Conservation (phyloP, 92 coral and sea anemone species). For the Desmophyllum pertusum region DNA sequence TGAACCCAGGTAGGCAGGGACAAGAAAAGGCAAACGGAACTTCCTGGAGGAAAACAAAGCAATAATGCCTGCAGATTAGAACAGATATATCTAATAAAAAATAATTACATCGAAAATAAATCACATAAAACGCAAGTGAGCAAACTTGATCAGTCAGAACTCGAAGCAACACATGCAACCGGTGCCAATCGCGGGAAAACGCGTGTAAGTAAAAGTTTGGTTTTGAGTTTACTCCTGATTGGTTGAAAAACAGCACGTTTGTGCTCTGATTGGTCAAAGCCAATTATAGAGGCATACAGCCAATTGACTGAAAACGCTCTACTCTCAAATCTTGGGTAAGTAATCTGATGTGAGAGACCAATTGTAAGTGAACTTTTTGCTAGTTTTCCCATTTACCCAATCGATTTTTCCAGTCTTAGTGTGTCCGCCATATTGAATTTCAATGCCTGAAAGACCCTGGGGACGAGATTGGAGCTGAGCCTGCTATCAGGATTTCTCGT, state of each 20-base stretch:
- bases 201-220: no score
- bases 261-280: not conserved
- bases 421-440: no score
- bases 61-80: not conserved
- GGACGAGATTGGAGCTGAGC: no score
- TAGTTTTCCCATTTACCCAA: no score
- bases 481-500: not conserved
- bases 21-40: conserved; percentile 45
- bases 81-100: no score
- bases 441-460: no score
- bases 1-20: conserved; percentile 32
- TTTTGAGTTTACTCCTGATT: not conserved
- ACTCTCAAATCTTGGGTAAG: not conserved
- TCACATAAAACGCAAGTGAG: not conserved
- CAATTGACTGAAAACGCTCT: not conserved
- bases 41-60: conserved; percentile 18
- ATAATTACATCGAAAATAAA: not conserved
- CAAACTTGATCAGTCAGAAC: not conserved
- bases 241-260: not conserved
- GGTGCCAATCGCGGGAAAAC: not conserved
- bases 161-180: not conserved
- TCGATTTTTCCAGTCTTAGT: no score
- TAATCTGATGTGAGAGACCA: no score
- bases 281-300: not conserved
- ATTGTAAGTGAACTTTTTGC: no score